Conservation (phyloP, 2,113 vertebrate genomes). For the Podocnemis expansa region DNA sequence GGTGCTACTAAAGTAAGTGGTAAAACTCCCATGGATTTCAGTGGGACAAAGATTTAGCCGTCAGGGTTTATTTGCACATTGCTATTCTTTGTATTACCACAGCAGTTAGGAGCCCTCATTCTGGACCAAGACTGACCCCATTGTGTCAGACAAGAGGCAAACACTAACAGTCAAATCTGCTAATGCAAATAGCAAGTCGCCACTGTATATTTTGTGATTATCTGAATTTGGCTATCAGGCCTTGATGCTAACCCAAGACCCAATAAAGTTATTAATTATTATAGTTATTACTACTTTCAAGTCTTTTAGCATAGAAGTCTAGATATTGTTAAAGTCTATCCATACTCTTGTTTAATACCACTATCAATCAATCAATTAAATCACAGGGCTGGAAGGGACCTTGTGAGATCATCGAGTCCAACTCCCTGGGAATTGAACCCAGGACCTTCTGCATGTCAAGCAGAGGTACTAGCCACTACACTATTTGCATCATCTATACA, state of each 20-base stretch:
- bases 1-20: background rate
- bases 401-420: too few species aligned
- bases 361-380: too few species aligned
- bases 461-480: too few species aligned
- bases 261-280: background rate
- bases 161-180: constrained; percentile 9
- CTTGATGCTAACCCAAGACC: background rate
- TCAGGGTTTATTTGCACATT: background rate
- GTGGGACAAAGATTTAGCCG: background rate
- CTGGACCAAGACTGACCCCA: background rate
- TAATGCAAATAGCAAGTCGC: background rate
- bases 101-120: background rate
- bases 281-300: background rate
- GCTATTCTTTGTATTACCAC: background rate
- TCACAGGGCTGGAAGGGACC: too few species aligned
- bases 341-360: background rate
- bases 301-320: background rate
- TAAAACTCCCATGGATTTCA: background rate
- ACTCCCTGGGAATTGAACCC: too few species aligned
- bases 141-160: background rate
- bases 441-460: too few species aligned
- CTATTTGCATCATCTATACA: background rate
- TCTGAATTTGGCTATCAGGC: background rate
- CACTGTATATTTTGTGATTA: background rate
- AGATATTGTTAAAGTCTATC: background rate